Percentiles rank a stretch among this genome's conserved stretches.
phyloP scores from a whole-genome alignment of 64 coral and sea anemone species.

The Montipora sp. region DNA sequence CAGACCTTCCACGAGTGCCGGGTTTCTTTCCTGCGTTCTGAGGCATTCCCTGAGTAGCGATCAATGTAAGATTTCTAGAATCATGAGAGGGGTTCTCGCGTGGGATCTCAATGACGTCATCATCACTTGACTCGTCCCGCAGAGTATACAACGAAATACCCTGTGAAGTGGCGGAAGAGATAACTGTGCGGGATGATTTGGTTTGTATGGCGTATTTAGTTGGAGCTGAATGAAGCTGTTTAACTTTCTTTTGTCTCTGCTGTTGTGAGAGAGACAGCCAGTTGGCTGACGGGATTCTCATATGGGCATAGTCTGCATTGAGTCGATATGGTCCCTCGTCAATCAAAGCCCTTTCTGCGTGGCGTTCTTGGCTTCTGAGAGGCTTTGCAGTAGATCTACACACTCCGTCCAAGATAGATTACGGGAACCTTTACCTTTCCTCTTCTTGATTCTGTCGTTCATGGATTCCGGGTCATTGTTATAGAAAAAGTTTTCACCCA shows the following conservation, averaged over 20 bases:
- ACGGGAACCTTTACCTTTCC: neutral
- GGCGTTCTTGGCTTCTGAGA: constrained; percentile 9
- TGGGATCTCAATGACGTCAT: neutral
- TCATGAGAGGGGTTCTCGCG: neutral
- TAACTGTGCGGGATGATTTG: neutral
- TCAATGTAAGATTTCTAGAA: neutral
- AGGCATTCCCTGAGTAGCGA: neutral
- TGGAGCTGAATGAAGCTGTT: neutral
- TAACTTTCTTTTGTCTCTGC: neutral
- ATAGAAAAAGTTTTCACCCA: neutral
- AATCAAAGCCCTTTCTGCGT: neutral
- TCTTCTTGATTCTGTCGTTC: constrained; percentile 2
- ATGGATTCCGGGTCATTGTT: constrained; percentile 17
- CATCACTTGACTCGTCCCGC: neutral
- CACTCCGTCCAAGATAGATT: constrained; percentile 1
- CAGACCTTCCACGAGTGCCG: neutral
- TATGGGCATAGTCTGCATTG: neutral
- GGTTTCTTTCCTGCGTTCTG: neutral
- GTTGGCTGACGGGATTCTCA: neutral
- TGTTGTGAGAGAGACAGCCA: neutral
- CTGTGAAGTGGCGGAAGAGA: neutral
- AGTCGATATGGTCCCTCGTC: neutral
- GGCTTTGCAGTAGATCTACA: constrained; percentile 11
- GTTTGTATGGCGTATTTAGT: neutral
- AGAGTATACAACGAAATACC: neutral